phyloP scores from a whole-genome alignment of 2,888 invertebrate genomes.

The Leptura quadrifasciata region DNA sequence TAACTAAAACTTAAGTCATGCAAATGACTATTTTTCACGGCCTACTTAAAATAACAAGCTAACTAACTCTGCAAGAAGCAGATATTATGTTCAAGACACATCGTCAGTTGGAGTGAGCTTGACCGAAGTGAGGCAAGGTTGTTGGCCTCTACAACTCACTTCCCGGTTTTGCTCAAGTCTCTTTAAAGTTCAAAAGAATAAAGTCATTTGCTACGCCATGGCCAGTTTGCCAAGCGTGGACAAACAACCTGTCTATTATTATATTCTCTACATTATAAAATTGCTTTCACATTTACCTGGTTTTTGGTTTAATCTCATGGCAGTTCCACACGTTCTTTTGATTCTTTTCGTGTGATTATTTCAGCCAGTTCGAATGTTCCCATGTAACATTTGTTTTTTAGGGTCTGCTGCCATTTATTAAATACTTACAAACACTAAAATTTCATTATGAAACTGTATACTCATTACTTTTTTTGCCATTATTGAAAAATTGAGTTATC shows the following conservation, averaged over 20 bases:
- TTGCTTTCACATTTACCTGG: slow-evolving; percentile 1
- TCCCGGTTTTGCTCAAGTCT: slow-evolving; percentile 66
- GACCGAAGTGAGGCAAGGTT: slow-evolving; percentile 67
- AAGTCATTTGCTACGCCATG: slow-evolving; percentile 67
- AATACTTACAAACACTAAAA: not conserved
- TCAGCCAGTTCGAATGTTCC: not conserved
- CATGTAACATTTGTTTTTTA: not conserved
- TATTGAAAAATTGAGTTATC: too few relatives aligned
- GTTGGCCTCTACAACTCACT: slow-evolving; percentile 68
- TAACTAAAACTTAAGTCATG: slow-evolving; percentile 3
- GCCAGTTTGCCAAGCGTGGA: slow-evolving; percentile 66
- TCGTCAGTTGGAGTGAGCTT: slow-evolving; percentile 62
- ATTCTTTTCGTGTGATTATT: not conserved
- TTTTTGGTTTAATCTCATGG: not conserved
- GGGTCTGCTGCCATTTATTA: not conserved
- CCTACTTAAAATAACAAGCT: not conserved
- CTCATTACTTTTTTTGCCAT: too few relatives aligned
- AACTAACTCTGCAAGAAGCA: slow-evolving; percentile 7
- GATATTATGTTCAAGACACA: slow-evolving; percentile 29
- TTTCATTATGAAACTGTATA: too few relatives aligned
- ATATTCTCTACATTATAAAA: slow-evolving; percentile 7
- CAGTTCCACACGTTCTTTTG: not conserved
- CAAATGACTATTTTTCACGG: not conserved
- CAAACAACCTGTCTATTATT: slow-evolving; percentile 64
- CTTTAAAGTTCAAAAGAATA: slow-evolving; percentile 57